phyloP scores from a whole-genome alignment of 2,888 invertebrate species.

The Ceraclea dissimilis region DNA sequence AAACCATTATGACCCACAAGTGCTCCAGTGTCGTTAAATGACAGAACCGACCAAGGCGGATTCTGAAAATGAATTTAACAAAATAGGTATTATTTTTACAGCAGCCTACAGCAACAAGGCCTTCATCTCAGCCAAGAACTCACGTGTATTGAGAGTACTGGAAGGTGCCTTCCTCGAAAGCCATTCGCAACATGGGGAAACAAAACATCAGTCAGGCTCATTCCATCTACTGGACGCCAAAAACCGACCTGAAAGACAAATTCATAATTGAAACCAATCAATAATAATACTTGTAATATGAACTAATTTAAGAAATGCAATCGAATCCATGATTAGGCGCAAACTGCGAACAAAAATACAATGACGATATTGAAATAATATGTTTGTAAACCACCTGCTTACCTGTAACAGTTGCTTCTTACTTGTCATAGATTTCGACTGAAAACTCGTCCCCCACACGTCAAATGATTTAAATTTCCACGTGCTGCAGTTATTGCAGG shows the following conservation, averaged over 20 bases:
- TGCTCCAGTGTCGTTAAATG: constrained; percentile 50
- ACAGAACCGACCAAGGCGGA: constrained; percentile 80
- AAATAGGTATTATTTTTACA: background rate
- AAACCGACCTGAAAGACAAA: constrained; percentile 49
- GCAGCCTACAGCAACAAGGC: no score
- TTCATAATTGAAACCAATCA: background rate
- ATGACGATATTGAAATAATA: no score
- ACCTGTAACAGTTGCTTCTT: constrained; percentile 37
- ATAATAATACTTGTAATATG: no score
- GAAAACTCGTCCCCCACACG: constrained; percentile 51
- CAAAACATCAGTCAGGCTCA: constrained; percentile 57
- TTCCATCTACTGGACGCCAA: constrained; percentile 68
- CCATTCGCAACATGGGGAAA: constrained; percentile 77
- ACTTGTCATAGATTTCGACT: constrained; percentile 7
- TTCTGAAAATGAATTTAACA: no score
- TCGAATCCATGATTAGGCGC: no score
- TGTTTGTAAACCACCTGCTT: no score
- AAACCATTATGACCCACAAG: constrained; percentile 59
- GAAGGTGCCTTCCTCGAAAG: constrained; percentile 65
- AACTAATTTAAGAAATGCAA: no score
- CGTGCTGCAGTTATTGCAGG: constrained; percentile 41
- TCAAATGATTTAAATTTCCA: constrained; percentile 49
- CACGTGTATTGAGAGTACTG: constrained; percentile 73
- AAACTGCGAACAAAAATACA: no score
- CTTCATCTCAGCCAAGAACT: no score